These are phyloP conservation scores for Phataginus tetradactyla DNA, from an alignment of 2,797 vertebrate genomes.

Conservation along the genomic window DNA sequence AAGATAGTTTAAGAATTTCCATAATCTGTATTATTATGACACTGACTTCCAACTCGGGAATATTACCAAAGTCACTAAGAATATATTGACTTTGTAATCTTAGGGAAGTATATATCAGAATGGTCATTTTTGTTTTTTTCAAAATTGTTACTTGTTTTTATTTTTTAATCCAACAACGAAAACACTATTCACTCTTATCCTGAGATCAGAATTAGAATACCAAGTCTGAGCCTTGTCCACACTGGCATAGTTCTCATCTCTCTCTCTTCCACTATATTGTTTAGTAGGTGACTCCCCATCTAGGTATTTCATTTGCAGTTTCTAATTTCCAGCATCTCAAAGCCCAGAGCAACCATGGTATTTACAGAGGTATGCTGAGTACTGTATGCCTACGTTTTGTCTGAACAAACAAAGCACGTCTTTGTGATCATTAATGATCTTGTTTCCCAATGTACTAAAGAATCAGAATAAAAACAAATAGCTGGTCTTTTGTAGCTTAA, in stretches of 20 bases:
- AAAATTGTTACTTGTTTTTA: neutral
- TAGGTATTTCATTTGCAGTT: conserved; percentile 66
- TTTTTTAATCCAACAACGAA: neutral
- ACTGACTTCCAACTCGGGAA: neutral
- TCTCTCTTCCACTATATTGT: neutral
- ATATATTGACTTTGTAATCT: neutral
- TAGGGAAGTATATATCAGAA: neutral
- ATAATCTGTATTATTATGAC: neutral
- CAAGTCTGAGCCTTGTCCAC: neutral
- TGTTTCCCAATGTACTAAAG: conserved; percentile 72
- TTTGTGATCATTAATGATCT: conserved; percentile 80
- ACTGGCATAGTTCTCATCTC: neutral
- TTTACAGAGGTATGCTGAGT: conserved; percentile 48
- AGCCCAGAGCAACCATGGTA: conserved; percentile 36
- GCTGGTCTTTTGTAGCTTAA: conserved; percentile 74
- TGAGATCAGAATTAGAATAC: neutral
- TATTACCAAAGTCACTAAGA: neutral
- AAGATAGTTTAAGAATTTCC: neutral
- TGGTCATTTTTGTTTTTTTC: neutral
- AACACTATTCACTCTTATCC: neutral
- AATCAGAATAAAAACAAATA: conserved; percentile 82
- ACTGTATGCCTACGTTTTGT: conserved; percentile 31
- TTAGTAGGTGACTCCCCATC: conserved; percentile 23
- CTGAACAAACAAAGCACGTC: conserved; percentile 67
- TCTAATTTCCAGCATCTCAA: conserved; percentile 24